phyloP scores from a whole-genome alignment of 2,797 vertebrate species.

The Tokudaia tokunoshimensis region DNA sequence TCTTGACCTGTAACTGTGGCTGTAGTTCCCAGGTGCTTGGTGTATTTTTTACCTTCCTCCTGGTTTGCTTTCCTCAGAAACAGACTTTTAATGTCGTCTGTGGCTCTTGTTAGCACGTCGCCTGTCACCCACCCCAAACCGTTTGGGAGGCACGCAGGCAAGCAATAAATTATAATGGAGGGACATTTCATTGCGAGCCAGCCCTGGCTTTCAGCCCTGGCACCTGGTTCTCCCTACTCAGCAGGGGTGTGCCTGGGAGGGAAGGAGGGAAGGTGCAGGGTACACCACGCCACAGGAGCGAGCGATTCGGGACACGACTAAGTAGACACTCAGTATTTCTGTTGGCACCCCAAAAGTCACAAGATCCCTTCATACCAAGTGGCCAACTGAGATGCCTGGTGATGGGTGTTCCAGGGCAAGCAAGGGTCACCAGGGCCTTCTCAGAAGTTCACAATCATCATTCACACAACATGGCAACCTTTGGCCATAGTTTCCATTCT shows the following conservation, averaged over 20 bases:
- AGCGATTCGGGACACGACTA: background rate
- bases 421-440: background rate
- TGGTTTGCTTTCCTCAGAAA: background rate
- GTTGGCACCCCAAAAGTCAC: background rate
- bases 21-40: background rate
- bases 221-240: no score
- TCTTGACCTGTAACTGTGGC: background rate
- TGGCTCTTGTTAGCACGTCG: background rate
- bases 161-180: background rate
- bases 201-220: background rate
- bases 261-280: background rate
- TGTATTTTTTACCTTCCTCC: background rate
- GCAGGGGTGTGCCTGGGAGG: background rate
- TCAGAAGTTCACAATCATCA: background rate
- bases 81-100: background rate
- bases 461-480: background rate
- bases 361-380: background rate
- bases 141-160: background rate
- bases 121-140: background rate
- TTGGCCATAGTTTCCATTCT: background rate
- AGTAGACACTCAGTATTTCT: background rate
- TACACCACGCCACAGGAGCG: background rate
- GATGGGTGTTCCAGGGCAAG: background rate
- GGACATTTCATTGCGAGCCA: fast-evolving
- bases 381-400: background rate